Evolutionary conservation across 2,888 invertebrate species (phyloP).

Genomic region (Elgonia sp.): DNA sequence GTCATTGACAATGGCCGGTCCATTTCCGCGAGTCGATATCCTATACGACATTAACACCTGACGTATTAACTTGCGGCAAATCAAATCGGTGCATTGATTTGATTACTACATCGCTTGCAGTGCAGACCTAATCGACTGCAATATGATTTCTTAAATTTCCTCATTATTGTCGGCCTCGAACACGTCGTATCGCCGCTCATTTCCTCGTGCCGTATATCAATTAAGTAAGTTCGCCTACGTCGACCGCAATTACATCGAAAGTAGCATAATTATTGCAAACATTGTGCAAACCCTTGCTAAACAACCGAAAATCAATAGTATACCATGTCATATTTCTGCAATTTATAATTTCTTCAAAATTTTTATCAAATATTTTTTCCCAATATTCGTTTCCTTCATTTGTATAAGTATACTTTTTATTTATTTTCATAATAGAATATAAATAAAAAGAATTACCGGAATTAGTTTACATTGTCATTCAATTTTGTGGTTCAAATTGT

Average conservation of each 20-base stretch:
- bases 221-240: slow-evolving; percentile 53
- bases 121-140: slow-evolving; percentile 18
- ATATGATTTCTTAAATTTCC: slow-evolving; percentile 59
- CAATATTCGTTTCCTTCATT: too few relatives aligned
- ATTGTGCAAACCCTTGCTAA: slow-evolving; percentile 50
- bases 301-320: slow-evolving; percentile 38
- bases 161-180: slow-evolving; percentile 40
- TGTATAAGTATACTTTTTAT: too few relatives aligned
- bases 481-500: too few relatives aligned
- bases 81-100: slow-evolving; percentile 31
- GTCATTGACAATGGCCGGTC: slow-evolving; percentile 13
- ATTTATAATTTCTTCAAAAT: background rate
- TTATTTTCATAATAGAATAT: too few relatives aligned
- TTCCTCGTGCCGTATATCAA: slow-evolving; percentile 51
- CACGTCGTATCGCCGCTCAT: slow-evolving; percentile 47
- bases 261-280: slow-evolving; percentile 56
- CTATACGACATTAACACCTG: slow-evolving; percentile 35
- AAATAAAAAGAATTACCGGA: too few relatives aligned
- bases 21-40: slow-evolving; percentile 12
- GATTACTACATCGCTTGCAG: slow-evolving; percentile 28
- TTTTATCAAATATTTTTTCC: too few relatives aligned
- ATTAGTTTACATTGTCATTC: too few relatives aligned
- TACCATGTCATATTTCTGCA: too few relatives aligned
- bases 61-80: slow-evolving; percentile 13
- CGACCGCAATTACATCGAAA: slow-evolving; percentile 51